phyloP scores from a whole-genome alignment of 2,888 invertebrate species.

The Caenorhabditis parvicauda region DNA sequence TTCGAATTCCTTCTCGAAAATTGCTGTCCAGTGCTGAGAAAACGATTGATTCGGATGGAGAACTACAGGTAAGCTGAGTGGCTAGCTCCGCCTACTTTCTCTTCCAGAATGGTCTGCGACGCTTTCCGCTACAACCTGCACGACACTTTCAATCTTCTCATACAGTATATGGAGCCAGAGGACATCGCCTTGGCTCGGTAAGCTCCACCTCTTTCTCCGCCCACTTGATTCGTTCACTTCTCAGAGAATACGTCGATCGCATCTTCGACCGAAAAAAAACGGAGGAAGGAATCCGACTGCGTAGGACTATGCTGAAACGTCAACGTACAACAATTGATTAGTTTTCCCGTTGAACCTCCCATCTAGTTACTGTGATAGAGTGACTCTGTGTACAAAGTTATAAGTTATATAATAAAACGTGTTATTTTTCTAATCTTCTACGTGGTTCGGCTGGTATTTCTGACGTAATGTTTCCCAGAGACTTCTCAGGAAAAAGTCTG shows the following conservation, averaged over 20 bases:
- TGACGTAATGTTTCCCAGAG: too few species aligned
- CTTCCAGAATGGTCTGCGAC: slow-evolving; percentile 37
- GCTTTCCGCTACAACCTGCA: slow-evolving; percentile 38
- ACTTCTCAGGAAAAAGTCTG: too few species aligned
- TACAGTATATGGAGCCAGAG: slow-evolving; percentile 23
- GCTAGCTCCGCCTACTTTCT: slow-evolving; percentile 4
- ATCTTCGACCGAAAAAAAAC: slow-evolving; percentile 35
- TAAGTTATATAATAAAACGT: too few species aligned
- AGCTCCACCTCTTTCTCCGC: neutral
- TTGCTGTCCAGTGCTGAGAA: slow-evolving; percentile 28
- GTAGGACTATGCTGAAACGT: slow-evolving; percentile 23
- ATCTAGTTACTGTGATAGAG: too few species aligned
- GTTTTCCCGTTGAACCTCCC: too few species aligned
- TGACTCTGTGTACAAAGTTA: too few species aligned
- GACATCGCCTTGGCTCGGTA: slow-evolving; percentile 31
- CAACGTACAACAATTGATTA: too few species aligned
- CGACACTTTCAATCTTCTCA: slow-evolving; percentile 31
- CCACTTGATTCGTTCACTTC: slow-evolving; percentile 1
- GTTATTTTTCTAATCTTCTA: too few species aligned
- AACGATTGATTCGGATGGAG: slow-evolving; percentile 25
- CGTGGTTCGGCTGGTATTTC: too few species aligned
- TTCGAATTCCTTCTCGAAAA: slow-evolving; percentile 41
- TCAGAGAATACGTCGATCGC: slow-evolving; percentile 33
- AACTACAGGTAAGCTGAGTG: slow-evolving; percentile 21
- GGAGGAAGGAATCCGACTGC: slow-evolving; percentile 15